Base-by-base conservation (phyloP, 2,797 vertebrate genomes). In the Artibeus lituratus region DNA sequence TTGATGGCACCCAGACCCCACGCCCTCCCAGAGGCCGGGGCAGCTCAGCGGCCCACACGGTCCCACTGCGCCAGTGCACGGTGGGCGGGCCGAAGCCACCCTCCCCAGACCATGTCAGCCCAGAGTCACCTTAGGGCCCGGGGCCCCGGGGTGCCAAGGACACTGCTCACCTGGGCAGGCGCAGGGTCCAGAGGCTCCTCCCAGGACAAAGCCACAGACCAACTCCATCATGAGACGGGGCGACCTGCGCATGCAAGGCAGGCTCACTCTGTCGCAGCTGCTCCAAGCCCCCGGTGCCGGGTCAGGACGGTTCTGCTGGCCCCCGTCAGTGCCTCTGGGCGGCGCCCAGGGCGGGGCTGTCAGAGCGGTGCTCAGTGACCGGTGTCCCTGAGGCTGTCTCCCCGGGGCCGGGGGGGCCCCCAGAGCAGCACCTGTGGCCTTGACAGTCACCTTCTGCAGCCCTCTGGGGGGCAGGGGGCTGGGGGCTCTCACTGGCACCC, bases 201-300 rank as follows among this genome's bases (percentile, higher is more conserved):
- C 32, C 15, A 24, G 47, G 49, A 39, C 70, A 37, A 44, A 26
- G 12, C 39, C 21, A 12, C 47, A 37, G 7, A 67, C 3, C 26
- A 21, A 12, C 8, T 22, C 24, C 24, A 5, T 29, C 16, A 7
- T 1, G 7, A 24, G 39, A 24, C 7, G 1, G 44, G 22, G 7
- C 7, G 0, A 5, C 15, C 5, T 16, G 2, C 12, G 49, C 19
- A 2, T 5, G 5, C 29, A 1, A 26, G 26, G 26, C 8, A 9
- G 7, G 21, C 10, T 35, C 4, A 2, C 81, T 12, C 55, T 19
- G 2, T 26, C 51, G 0, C 29, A 4, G 18, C 39, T 5, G 62
- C 2, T 0, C 21, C 5, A 16, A 0, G 19, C 14, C 7, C 10
- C 0, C 1, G 1, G 22, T 2, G 4, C 29, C 9, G 4, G 18